Evolutionary conservation across 2,797 vertebrate species (phyloP), one percentile per base, ranked within the genome.

Genomic region (Argyrosomus regius): DNA sequence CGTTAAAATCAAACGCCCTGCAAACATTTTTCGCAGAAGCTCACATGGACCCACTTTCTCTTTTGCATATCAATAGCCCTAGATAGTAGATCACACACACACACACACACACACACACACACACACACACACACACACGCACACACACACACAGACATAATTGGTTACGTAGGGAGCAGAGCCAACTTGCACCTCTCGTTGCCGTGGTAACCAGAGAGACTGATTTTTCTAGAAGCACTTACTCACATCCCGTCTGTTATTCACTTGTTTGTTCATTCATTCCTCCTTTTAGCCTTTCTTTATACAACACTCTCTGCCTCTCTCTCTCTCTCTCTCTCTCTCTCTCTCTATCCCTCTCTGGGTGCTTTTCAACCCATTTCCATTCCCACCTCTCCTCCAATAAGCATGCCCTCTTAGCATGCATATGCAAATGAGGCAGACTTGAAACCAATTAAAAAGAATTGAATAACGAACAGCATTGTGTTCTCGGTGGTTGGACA

Each of bases 241-340:
- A 88, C 90, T 92, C 91, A 93, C 90, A 93, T 92, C 91, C 92
- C 78, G 85, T 88, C 89, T 91, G 88, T 91, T 93, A 91, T 92
- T 92, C 85, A 82, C 87, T 92, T 90, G 81, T 92, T 93, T 93
- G 90, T 91, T 93, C 92, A 93, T 92, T 94, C 88, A 91, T 92
- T 92, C 85, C 82, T 93, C 81, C 85, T 90, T 91, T 92, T 84
- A 87, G 88, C 65, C 71, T 83, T 87, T 82, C 87, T 90, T 84
- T 90, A 84, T 89, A 62, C 82, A 68, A 54, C 57, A 4, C 70
- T 77, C 78, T 64, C 66, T 56, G 52, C 18, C 78, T 39, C 64
- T 64, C 46, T 60, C 67, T 14, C 61, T 35, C 68, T 64, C 73
- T 20, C 54, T 60, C 73, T 64, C 57, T 68, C 64, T 46, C 5